Evolutionary conservation across 1,140 invertebrate species (phyloP), one percentile per base, ranked within the genome.

Genomic region (Ylistrum balloti): DNA sequence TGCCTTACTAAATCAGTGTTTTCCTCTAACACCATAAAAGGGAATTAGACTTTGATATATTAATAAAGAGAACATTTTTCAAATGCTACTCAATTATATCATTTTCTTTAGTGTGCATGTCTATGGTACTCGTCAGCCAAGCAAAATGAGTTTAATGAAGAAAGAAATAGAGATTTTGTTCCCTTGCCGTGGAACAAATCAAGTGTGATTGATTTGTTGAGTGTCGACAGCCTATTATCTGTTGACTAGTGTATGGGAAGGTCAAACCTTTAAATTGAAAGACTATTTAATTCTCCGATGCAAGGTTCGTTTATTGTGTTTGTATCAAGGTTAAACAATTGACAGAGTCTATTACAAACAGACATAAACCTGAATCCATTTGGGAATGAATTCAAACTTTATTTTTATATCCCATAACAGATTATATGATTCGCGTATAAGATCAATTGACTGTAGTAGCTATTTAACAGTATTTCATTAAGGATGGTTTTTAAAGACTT

Each of bases 271-370:
- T 28, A n/a, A 17, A 11, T 74, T 74, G 1, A 28, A 28, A 74
- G 56, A 74, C 56, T n/a, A 74, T 74, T 28, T 74, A 74, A 74
- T 74, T 74, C 56, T 74, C 56, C 22, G 17, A 3, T 28, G 56
- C n/a, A 74, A 28, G 56, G 9, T 74, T 28, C 11, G 13, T 74
- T 28, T 28, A 74, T 74, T 74, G 56, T 74, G 56, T 74, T 74
- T 74, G 56, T 74, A 74, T 74, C 56, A 74, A 74, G 56, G 56
- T 74, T 74, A 74, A 74, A 74, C 56, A 74, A n/a, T 22, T 74
- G 56, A 74, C 56, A 74, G 20, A 74, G 20, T 5, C 56, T 74
- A 74, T 74, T 74, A 74, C 56, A n/a, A n/a, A 74, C 56, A n/a
- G 56, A 11, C 5, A n/a, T 74, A 28, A 28, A 74, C 1, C 28